These are phyloP conservation scores for Drosophila rellima DNA, from an alignment of 2,888 invertebrate genomes.

Conservation along the genomic window DNA sequence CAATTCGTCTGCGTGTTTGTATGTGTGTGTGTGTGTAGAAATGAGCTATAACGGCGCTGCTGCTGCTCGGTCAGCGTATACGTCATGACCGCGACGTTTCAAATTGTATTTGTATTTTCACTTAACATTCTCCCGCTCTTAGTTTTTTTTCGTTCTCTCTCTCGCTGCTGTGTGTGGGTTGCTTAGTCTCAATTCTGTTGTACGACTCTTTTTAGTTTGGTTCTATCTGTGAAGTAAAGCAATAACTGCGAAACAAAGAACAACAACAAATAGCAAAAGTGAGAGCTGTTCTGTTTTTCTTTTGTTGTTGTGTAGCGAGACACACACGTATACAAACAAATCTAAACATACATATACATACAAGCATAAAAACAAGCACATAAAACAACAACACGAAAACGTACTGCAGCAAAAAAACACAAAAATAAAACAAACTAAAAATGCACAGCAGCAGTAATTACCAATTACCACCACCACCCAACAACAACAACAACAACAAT, in stretches of 20 bases:
- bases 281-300: constrained; percentile 11
- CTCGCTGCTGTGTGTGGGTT: constrained; percentile 10
- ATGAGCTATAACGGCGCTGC: constrained; percentile 20
- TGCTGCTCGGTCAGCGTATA: constrained; percentile 26
- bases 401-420: constrained; percentile 6
- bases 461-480: constrained; percentile 28
- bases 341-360: not conserved
- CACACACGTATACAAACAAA: constrained; percentile 6
- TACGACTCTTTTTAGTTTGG: constrained; percentile 19
- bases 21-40: constrained; percentile 14
- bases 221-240: constrained; percentile 19
- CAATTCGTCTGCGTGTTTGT: not conserved
- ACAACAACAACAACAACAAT: constrained; percentile 43
- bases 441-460: constrained; percentile 62
- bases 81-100: constrained; percentile 45
- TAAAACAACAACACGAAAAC: constrained; percentile 20
- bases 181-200: constrained; percentile 9
- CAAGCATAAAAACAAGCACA: constrained; percentile 1
- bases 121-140: constrained; percentile 24
- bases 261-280: constrained; percentile 35
- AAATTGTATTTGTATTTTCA: constrained; percentile 34
- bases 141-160: constrained; percentile 7
- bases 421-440: constrained; percentile 40
- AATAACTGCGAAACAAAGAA: constrained; percentile 23
- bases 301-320: not conserved